Percentiles rank a stretch among this genome's conserved stretches.
Conservation (phyloP, 1,140 invertebrate species). For the Trichogramma pretiosum region DNA sequence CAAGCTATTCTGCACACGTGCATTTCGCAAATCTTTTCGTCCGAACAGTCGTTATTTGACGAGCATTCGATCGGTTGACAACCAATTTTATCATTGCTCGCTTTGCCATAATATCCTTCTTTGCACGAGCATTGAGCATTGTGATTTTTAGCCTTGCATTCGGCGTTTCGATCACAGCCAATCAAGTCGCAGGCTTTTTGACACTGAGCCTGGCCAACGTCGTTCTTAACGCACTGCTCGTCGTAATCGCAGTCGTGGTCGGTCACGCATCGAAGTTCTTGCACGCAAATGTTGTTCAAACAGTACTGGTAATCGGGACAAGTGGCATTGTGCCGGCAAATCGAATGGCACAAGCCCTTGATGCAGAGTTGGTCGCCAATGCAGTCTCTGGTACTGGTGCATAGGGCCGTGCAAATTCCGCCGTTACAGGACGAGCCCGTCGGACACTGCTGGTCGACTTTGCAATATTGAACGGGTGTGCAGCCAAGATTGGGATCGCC, state of each 20-base stretch:
- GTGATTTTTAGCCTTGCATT: constrained; percentile 63
- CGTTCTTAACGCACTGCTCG: constrained; percentile 60
- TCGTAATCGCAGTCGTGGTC: constrained; percentile 61
- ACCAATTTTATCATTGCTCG: constrained; percentile 58
- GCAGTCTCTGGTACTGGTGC: constrained; percentile 68
- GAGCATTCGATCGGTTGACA: constrained; percentile 72
- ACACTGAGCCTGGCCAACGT: constrained; percentile 63
- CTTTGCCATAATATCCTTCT: constrained; percentile 68
- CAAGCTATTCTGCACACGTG: constrained; percentile 79
- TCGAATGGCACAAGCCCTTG: constrained; percentile 68
- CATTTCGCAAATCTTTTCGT: constrained; percentile 71
- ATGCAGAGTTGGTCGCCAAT: constrained; percentile 73
- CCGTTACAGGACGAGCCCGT: constrained; percentile 70
- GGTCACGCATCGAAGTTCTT: constrained; percentile 63
- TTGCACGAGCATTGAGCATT: constrained; percentile 67
- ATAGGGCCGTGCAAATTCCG: constrained; percentile 69
- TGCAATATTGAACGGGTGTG: constrained; percentile 69
- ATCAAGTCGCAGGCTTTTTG: constrained; percentile 58
- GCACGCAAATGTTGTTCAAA: constrained; percentile 70
- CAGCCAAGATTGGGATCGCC: constrained; percentile 79
- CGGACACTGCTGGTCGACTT: constrained; percentile 65
- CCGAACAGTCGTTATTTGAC: constrained; percentile 61
- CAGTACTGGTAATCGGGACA: constrained; percentile 78
- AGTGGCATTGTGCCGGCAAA: constrained; percentile 63
- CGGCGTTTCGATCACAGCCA: constrained; percentile 73